Conservation (phyloP, 1,140 invertebrate species). For the Belonocnema kinseyi region DNA sequence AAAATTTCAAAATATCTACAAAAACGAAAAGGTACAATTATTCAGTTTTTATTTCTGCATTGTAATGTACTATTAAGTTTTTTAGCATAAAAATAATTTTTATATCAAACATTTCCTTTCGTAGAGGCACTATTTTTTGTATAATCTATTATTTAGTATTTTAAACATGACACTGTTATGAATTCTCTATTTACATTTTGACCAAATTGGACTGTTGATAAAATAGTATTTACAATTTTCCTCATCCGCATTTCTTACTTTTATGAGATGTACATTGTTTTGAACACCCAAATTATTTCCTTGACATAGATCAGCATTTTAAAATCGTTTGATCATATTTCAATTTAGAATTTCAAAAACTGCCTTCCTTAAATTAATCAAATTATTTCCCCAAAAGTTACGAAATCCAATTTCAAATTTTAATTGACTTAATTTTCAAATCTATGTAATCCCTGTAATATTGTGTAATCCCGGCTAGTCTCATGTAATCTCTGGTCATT, state of each 20-base stretch:
- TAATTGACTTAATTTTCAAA: no score
- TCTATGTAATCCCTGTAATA: no score
- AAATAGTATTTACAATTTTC: conserved; percentile 22
- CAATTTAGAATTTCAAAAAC: no score
- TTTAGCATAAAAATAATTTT: background rate
- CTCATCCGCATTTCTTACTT: conserved; percentile 12
- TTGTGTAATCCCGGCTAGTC: no score
- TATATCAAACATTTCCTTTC: background rate
- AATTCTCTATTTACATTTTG: background rate
- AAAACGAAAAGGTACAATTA: conserved; percentile 71
- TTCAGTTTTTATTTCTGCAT: conserved; percentile 13
- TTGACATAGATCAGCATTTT: no score
- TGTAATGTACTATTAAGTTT: background rate
- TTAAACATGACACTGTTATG: background rate
- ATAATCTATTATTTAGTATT: background rate
- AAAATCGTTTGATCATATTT: no score
- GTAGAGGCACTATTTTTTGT: no score
- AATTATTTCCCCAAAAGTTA: no score
- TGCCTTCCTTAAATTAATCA: no score
- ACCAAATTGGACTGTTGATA: background rate
- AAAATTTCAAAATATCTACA: conserved; percentile 76
- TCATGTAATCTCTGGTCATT: no score
- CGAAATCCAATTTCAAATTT: no score
- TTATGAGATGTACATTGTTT: background rate
- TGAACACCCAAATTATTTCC: no score